Base-by-base conservation (phyloP, 2,113 vertebrate genomes). In the Muntiacus muntjak region DNA sequence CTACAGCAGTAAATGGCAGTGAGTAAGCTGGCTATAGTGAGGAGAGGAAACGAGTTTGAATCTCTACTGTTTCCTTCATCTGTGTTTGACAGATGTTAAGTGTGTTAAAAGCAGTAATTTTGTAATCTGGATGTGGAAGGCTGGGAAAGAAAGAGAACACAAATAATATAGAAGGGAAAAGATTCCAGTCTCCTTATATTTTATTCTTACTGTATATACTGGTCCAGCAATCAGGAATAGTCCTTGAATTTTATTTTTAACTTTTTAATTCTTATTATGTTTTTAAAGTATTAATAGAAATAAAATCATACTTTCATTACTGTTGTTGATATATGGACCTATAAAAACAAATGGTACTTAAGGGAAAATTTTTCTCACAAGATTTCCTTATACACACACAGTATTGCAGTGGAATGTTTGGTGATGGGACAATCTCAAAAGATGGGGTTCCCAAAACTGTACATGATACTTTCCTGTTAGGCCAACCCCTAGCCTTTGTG, bases 181-280 rank as follows among this genome's bases (percentile, higher is more conserved):
- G 25, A 3, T 93, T 76, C 52, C 71, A 85, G 26, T 15, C 17
- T 88, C 94, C 40, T 13, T 25, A 7, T 76, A 50, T 91, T 45
- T 90, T 58, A 33, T 79, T 6, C 19, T 19, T 85, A 10, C 2
- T 87, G 0, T 93, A 47, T 91, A 40, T 57, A 33, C 52, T 57
- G 76, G 47, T 54, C n/a, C 14, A 11, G 58, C 43, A 91, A 92
- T 87, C 5, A 88, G 28, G 60, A 89, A 21, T 84, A 62, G 57
- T 88, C 67, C 21, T 86, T 95, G 36, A 92, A n/a, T 52, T 96
- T 93, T 93, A 64, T 92, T 96, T 96, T 96, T 92, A 81, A 54
- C 9, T 62, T 62, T 89, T 96, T 43, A 76, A 43, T 26, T 47
- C 30, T 64, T 28, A 33, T 2, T 14, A 12, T 82, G 55, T 64